Base-by-base conservation (phyloP, 2,113 vertebrate genomes). In the Phocoena phocoena region DNA sequence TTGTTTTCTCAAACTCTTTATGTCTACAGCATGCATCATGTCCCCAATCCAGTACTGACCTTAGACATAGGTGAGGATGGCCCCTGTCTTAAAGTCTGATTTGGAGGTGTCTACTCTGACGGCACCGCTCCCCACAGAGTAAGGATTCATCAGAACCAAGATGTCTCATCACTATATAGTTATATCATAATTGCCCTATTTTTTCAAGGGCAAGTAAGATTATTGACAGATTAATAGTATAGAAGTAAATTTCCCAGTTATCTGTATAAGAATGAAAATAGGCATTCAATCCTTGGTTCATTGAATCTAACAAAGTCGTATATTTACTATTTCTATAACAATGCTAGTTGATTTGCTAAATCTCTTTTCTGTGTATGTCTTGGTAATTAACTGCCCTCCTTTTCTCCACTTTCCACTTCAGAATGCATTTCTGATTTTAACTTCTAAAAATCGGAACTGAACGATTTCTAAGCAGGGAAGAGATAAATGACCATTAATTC, bases 401-500 rank as follows among this genome's bases (percentile, higher is more conserved):
- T 60, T 88, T 60, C 90, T 68, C 80, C 10, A 73, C 71, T 93
- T 90, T 58, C 92, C 67, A 92, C 71, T 96, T 92, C 82, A 96
- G 38, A 90, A 95, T 94, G 53, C 60, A 38, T 87, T 93, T 95
- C 92, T 79, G 77, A 92, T 90, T 97, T 97, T 88, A 96, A 96
- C 70, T 97, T 79, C 41, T 93, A 63, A 88, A 93, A 92, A 91
- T 60, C 82, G 65, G 79, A 65, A 84, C 55, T 63, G 55, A 92
- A 93, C 23, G 25, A 65, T 58, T 86, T 93, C 81, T 88, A 93
- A 90, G 26, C 44, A 80, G 41, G 55, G 55, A 86, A 89, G 85
- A 95, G 77, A 98, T 92, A 96, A 97, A 87, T 83, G 92, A 53
- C 53, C 41, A 94, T 97, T 97, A 95, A 97, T 90, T 88, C 90